Conservation (phyloP, 2,888 invertebrate genomes). For the Amaurobius ferox region DNA sequence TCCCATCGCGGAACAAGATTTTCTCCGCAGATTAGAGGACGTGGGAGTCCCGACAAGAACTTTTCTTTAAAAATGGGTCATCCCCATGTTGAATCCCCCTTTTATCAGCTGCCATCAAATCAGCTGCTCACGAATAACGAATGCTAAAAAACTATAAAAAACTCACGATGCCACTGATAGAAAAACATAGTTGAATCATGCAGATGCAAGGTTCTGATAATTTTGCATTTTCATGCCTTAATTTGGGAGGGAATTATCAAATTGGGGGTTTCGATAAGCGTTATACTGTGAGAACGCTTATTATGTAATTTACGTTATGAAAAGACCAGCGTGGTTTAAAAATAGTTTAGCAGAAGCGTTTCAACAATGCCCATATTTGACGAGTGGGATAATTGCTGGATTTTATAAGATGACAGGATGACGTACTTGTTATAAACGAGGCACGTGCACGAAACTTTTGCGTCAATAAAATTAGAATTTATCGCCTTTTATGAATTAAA, state of each 20-base stretch:
- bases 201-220: not conserved
- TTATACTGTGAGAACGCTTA: too few species aligned
- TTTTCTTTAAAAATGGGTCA: not conserved
- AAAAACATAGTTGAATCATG: not conserved
- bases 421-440: too few species aligned
- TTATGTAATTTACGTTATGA: too few species aligned
- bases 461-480: too few species aligned
- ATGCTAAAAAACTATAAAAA: not conserved
- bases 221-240: not conserved
- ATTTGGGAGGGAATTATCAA: conserved; percentile 1
- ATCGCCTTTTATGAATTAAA: too few species aligned
- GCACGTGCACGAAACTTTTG: too few species aligned
- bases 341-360: too few species aligned
- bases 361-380: too few species aligned
- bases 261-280: not conserved
- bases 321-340: too few species aligned
- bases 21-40: not conserved
- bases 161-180: conserved; percentile 1
- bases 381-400: too few species aligned
- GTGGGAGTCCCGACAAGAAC: not conserved
- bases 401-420: too few species aligned
- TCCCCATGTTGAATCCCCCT: not conserved
- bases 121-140: not conserved
- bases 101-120: not conserved
- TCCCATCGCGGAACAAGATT: not conserved